Evolutionary conservation across 92 coral and sea anemone species (phyloP), one percentile per base, ranked within the genome.

Genomic region (Epizoanthus rinbou): DNA sequence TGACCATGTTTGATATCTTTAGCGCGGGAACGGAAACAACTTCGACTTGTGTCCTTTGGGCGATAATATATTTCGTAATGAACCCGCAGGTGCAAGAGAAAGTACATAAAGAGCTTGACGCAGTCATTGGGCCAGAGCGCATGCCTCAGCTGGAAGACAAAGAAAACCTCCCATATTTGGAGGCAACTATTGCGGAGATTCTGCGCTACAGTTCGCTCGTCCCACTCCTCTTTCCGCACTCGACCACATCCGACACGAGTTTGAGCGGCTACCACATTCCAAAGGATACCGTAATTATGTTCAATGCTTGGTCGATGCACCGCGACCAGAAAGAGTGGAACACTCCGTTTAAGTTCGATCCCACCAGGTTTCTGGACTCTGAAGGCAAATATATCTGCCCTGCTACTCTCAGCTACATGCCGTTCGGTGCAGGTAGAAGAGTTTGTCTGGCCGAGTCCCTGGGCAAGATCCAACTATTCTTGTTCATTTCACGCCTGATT

Each of bases 1-100:
- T 90, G 84, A 97, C 98, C 33, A 75, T 97, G 80, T 88, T 84
- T 74, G 99, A 97, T 84, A 89, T 91, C 41, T 94, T 97, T 74
- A 92, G 95, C 64, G 99, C 97, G 23, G 99, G 99, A 17, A 84
- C 95, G 56, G 98, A 97, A 83, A 97, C 99, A 31, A 94, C 98
- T 24, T 92, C 97, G 6, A 92, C 98, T 0, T 88, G 92, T 58
- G 81, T 97, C 24, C 97, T 91, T 13, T 97, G 99, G 99, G 91
- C 94, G 64, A 90, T 97, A 66, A 89, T 95, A 35, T 97, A 91
- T 82, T 86, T 97, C 28, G 93, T 94, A 41, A 81, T 86, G 64
- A 94, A 97, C 83, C 98, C 95, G 18, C 66, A 84, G 70, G 98
- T 94, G 28, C 99, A 97, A 59, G 79, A 85, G 62, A 83, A 84